A percentile compares a stretch with the other conserved stretches of the same genome.
Conservation (phyloP, 2,888 invertebrate species). For the Volucella zonaria region DNA sequence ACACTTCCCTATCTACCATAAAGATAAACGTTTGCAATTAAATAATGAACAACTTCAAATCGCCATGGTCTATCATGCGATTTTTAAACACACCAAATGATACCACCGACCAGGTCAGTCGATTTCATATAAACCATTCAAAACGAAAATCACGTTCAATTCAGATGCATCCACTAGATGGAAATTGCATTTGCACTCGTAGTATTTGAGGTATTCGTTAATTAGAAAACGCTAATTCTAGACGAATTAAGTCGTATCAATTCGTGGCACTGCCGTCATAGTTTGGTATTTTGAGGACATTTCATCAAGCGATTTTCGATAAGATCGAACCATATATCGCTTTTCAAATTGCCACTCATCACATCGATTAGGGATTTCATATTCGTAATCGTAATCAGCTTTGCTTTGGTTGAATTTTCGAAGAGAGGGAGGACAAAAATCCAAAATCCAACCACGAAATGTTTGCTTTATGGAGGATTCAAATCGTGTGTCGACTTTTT, state of each 20-base stretch:
- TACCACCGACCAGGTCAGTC: no score
- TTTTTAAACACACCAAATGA: no score
- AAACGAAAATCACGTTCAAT: no score
- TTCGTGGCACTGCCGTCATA: no score
- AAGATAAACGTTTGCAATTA: no score
- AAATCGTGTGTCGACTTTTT: constrained; percentile 55
- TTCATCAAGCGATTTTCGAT: constrained; percentile 15
- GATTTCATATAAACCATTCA: no score
- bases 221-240: constrained; percentile 26
- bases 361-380: constrained; percentile 52
- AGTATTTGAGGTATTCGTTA: constrained; percentile 16
- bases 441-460: constrained; percentile 5
- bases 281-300: constrained; percentile 3
- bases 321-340: constrained; percentile 27
- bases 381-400: constrained; percentile 64
- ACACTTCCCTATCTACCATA: no score
- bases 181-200: not conserved
- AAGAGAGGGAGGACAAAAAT: not conserved
- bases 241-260: not conserved
- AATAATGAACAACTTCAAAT: no score
- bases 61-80: no score
- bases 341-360: constrained; percentile 51
- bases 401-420: constrained; percentile 34
- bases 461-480: constrained; percentile 20
- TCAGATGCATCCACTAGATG: no score